A percentile compares a stretch with the other conserved stretches of the same genome.
Evolutionary conservation across 2,113 vertebrate species (phyloP).

Genomic region (Cyprinodon brontotheroides): DNA sequence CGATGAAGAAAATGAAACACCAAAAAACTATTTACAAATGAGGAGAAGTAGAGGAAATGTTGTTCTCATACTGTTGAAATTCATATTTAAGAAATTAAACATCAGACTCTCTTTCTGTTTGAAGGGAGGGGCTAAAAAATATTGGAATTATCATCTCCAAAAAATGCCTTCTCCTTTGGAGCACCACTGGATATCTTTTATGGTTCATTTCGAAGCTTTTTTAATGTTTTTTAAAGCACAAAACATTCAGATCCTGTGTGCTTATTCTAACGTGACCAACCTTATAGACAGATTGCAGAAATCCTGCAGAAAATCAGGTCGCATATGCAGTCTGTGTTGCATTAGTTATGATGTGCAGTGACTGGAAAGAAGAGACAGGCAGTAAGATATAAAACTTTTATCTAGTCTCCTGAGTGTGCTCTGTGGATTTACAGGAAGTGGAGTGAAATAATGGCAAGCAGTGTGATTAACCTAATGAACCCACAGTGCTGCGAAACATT

Average conservation of each 20-base stretch:
- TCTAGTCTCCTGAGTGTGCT: conserved; percentile 17
- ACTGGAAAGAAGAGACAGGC: conserved; percentile 16
- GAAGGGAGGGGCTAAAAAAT: no score
- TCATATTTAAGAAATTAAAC: background rate
- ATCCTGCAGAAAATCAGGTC: conserved; percentile 12
- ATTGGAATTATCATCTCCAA: no score
- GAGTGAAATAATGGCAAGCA: conserved; percentile 17
- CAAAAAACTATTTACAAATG: background rate
- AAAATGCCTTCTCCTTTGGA: no score
- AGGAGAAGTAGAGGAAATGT: no score
- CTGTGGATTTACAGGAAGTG: conserved; percentile 9
- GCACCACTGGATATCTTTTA: background rate
- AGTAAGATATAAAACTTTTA: conserved; percentile 36
- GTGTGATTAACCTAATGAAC: conserved; percentile 62
- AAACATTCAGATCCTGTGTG: background rate
- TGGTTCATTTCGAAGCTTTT: background rate
- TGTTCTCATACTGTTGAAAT: background rate
- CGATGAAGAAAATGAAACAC: no score
- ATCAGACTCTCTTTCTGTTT: no score
- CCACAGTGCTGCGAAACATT: conserved; percentile 33
- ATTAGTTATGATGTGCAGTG: conserved; percentile 36
- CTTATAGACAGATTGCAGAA: background rate
- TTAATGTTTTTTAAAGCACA: background rate
- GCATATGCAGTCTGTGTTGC: conserved; percentile 13
- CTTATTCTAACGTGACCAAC: background rate